phyloP scores from a whole-genome alignment of 2,888 invertebrate genomes.

The Eupsilia transversa region DNA sequence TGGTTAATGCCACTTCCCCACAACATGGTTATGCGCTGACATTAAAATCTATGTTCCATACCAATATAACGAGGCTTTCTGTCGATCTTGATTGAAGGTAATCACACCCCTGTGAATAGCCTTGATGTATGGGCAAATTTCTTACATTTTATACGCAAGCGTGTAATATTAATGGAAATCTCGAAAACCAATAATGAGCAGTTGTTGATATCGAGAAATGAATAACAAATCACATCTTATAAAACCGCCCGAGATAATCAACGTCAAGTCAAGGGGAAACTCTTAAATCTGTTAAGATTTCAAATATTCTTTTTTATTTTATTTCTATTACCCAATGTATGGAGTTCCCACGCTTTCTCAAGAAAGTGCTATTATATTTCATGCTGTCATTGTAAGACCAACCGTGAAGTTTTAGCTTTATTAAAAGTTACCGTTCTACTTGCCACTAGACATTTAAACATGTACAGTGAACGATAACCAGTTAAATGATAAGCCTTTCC shows the following conservation, averaged over 20 bases:
- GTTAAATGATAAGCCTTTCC: conserved; percentile 37
- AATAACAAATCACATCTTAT: conserved; percentile 54
- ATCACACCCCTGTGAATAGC: conserved; percentile 24
- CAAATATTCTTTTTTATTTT: conserved; percentile 69
- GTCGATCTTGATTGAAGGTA: conserved; percentile 28
- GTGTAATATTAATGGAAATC: conserved; percentile 5
- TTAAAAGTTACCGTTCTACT: conserved; percentile 74
- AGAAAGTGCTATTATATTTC: conserved; percentile 81
- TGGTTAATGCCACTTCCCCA: conserved; percentile 40
- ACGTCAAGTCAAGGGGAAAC: conserved; percentile 51
- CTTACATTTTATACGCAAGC: conserved; percentile 3
- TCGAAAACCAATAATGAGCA: conserved; percentile 31
- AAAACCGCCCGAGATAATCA: conserved; percentile 42
- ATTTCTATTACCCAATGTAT: conserved; percentile 73
- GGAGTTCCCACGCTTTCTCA: conserved; percentile 72
- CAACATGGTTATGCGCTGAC: conserved; percentile 37
- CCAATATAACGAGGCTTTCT: conserved; percentile 7
- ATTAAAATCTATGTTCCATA: conserved; percentile 36
- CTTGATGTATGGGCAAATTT: conserved; percentile 11
- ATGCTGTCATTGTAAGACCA: conserved; percentile 76
- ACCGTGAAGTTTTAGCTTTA: conserved; percentile 80
- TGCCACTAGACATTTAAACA: conserved; percentile 41
- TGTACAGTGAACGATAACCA: conserved; percentile 18
- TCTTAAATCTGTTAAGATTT: conserved; percentile 71
- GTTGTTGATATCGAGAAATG: conserved; percentile 53